phyloP scores from a whole-genome alignment of 2,888 invertebrate species.

The Kryphioiulus occultus region DNA sequence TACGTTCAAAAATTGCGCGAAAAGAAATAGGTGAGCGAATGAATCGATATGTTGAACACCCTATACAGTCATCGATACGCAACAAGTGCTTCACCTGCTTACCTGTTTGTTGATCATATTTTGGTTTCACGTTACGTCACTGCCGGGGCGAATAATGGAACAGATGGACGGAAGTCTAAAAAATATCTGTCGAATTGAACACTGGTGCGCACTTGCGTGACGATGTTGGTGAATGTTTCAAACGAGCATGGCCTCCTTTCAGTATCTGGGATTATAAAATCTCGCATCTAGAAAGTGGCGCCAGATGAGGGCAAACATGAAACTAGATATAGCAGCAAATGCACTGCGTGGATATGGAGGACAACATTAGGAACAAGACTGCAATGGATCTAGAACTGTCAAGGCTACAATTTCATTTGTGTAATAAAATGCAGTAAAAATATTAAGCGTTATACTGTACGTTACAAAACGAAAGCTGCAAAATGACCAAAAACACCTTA shows the following conservation, averaged over 20 bases:
- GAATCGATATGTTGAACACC: not conserved
- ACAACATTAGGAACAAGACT: not conserved
- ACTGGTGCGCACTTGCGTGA: not conserved
- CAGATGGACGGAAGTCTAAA: too few species aligned
- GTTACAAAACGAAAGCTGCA: not conserved
- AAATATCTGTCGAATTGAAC: too few species aligned
- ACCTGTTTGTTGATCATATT: not conserved
- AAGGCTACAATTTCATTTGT: not conserved
- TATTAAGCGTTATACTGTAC: not conserved
- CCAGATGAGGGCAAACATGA: not conserved
- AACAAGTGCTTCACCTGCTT: not conserved
- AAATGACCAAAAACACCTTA: not conserved
- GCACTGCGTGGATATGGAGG: not conserved
- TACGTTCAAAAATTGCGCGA: not conserved
- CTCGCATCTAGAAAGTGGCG: not conserved
- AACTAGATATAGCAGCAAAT: not conserved
- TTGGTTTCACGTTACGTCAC: not conserved
- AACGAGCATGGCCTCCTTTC: not conserved
- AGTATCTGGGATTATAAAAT: not conserved
- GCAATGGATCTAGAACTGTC: not conserved
- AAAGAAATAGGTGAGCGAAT: not conserved
- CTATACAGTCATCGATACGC: not conserved
- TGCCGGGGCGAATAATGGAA: not conserved
- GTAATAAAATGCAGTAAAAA: not conserved
- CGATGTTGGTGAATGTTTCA: not conserved